Conservation (phyloP, 2,797 vertebrate species). For the Takifugu ocellatus region DNA sequence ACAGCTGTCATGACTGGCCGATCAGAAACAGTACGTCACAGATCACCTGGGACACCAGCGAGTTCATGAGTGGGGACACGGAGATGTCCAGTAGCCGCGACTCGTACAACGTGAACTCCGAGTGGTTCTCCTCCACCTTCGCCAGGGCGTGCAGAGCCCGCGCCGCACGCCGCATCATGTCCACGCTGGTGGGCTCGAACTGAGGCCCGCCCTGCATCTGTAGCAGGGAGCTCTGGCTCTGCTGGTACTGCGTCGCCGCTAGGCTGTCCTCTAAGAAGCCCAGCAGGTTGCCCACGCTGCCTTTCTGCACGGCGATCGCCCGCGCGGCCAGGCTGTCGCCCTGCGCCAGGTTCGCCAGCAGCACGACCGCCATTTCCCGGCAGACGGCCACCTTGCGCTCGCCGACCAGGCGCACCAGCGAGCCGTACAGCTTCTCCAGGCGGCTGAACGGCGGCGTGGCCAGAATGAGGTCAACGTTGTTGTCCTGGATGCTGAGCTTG, state of each 20-base stretch:
- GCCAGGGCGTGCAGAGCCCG: constrained; percentile 95
- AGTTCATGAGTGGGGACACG: constrained; percentile 98
- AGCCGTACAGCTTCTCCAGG: constrained; percentile 94
- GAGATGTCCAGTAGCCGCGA: constrained; percentile 98
- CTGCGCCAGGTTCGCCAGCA: constrained; percentile 95
- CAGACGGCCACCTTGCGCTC: constrained; percentile 97
- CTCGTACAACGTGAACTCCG: constrained; percentile 97
- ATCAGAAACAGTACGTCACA: constrained; percentile 99
- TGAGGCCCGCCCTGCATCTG: constrained; percentile 88
- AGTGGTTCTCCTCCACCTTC: constrained; percentile 98
- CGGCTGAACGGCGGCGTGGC: constrained; percentile 97
- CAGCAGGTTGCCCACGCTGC: constrained; percentile 94
- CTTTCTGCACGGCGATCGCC: constrained; percentile 93
- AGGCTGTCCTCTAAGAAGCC: constrained; percentile 99
- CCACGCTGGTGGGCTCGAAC: constrained; percentile 96
- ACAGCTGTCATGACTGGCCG: constrained; percentile 99
- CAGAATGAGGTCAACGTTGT: constrained; percentile 98
- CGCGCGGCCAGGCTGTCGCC: constrained; percentile 92
- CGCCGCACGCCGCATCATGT: constrained; percentile 99
- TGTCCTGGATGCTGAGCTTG: constrained; percentile 99
- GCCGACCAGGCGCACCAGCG: constrained; percentile 94
- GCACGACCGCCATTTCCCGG: constrained; percentile 97
- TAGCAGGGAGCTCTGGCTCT: constrained; percentile 90
- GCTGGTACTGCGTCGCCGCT: constrained; percentile 96
- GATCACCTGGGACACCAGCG: constrained; percentile 98